phyloP scores from a whole-genome alignment of 1,140 invertebrate species.

The Nasonia longicornis region DNA sequence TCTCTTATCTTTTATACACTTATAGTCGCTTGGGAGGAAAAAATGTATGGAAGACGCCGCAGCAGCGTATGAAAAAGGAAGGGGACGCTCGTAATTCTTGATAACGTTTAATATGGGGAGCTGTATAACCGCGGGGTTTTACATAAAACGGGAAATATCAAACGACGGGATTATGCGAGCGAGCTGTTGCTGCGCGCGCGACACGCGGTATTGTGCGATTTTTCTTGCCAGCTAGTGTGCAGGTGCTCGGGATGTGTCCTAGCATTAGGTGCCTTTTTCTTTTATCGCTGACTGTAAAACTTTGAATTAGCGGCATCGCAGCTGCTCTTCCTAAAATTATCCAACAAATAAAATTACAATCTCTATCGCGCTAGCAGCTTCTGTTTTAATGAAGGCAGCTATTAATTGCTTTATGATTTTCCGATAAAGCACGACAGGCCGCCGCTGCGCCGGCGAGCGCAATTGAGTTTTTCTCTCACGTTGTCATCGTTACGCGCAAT shows the following conservation, averaged over 20 bases:
- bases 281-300: background rate
- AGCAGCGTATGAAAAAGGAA: background rate
- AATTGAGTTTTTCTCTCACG: constrained; percentile 64
- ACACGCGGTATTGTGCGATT: constrained; percentile 58
- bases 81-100: constrained; percentile 58
- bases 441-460: constrained; percentile 26
- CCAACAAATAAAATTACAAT: constrained; percentile 65
- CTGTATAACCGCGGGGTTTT: constrained; percentile 53
- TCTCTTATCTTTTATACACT: constrained; percentile 7
- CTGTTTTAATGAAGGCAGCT: constrained; percentile 63
- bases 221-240: constrained; percentile 52
- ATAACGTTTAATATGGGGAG: constrained; percentile 64
- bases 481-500: constrained; percentile 45
- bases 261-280: background rate
- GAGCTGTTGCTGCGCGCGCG: constrained; percentile 36
- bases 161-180: constrained; percentile 64
- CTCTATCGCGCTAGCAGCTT: constrained; percentile 51
- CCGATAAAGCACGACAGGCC: constrained; percentile 59
- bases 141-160: constrained; percentile 67
- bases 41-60: background rate
- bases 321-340: constrained; percentile 53
- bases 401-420: constrained; percentile 70
- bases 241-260: constrained; percentile 65
- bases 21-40: constrained; percentile 4
- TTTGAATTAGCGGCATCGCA: no score